Base-by-base conservation (phyloP, 2,113 vertebrate species). In the Erpornis zantholeuca region DNA sequence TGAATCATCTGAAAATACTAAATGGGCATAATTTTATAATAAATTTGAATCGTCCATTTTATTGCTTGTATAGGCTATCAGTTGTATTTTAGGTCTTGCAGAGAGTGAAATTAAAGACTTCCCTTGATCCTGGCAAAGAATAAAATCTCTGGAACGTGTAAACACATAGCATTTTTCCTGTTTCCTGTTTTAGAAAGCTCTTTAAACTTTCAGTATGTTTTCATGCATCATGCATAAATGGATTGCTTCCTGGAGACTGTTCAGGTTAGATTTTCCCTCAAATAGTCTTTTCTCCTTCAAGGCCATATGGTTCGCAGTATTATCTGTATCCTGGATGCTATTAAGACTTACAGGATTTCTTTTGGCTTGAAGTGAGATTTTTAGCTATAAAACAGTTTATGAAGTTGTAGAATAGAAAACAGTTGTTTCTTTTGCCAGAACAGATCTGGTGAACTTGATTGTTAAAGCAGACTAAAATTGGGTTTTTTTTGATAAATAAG, bases 121-220 rank as follows among this genome's bases (percentile, higher is more conserved):
- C 10, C 33, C 33, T 52, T 40, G 72, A 69, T 63, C 20, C 64
- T 94, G 69, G 16, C 64, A 75, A 91, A 77, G 59, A 73, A 24
- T 28, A 79, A 87, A 72, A 63, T 63, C 54, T 88, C 52, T 80
- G 53, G 72, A 92, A 76, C 12, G 3, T 36, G 68, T 50, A 38
- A 85, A 69, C 61, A 25, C 25, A 0, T 56, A 33, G 17, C 52
- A 5, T 63, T 92, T 79, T 92, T 90, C 73, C 70, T 77, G 70
- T 75, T 93, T 90, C 85, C 75, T 78, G 54, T 77, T 91, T 86
- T 80, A 68, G 75, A 77, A 85, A 73, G 31, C 35, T 88, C 71
- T 94, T 93, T 66, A 86, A 86, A 68, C 75, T 86, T 91, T 90
- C 47, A 15, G 15, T 81, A n/a, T 81, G 47, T 69, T 73, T 95